A percentile compares a stretch with the other conserved stretches of the same genome.
phyloP scores from a whole-genome alignment of 2,113 vertebrate genomes.

The Crypturellus undulatus region DNA sequence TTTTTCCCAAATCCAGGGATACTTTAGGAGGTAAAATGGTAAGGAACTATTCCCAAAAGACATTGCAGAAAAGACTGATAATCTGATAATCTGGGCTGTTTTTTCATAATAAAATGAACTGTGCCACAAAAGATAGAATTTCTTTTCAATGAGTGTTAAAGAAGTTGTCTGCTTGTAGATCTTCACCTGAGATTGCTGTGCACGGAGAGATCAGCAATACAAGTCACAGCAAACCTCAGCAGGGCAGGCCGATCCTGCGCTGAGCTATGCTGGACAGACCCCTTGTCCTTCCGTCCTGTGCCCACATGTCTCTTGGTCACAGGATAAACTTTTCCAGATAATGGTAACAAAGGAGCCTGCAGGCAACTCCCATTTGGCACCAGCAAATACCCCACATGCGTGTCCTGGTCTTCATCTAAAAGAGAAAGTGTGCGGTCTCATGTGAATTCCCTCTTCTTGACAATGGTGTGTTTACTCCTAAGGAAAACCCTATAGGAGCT shows the following conservation, averaged over 20 bases:
- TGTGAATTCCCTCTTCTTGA: background rate
- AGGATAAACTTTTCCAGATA: background rate
- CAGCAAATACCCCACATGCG: background rate
- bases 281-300: background rate
- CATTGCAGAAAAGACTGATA: background rate
- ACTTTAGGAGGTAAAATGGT: background rate
- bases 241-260: background rate
- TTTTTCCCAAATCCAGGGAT: background rate
- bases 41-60: background rate
- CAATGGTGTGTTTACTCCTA: background rate
- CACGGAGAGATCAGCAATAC: too few relatives aligned
- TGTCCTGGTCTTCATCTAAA: background rate
- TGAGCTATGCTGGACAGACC: background rate
- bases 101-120: background rate
- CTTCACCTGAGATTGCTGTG: background rate
- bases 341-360: background rate
- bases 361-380: background rate
- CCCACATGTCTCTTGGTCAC: background rate
- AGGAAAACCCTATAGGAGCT: background rate
- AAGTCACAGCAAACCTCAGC: background rate
- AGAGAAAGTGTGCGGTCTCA: background rate
- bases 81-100: background rate
- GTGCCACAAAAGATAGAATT: background rate
- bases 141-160: fast-evolving
- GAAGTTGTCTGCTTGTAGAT: background rate